Conservation (phyloP, 2,113 vertebrate genomes). For the Neofelis nebulosa region DNA sequence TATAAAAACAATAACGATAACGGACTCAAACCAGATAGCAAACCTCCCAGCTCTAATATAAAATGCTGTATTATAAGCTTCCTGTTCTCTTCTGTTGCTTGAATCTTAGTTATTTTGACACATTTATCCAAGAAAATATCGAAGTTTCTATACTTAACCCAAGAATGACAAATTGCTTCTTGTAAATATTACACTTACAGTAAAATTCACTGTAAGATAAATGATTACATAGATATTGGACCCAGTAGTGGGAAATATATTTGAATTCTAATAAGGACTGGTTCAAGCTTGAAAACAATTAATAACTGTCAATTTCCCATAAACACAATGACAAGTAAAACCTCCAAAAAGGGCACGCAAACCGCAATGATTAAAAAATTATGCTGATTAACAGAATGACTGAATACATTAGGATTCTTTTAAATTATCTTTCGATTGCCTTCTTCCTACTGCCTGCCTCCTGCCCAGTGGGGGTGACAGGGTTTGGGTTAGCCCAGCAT, state of each 20-base stretch:
- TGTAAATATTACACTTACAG: slow-evolving; percentile 84
- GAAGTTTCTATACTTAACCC: slow-evolving; percentile 73
- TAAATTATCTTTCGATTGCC: slow-evolving; percentile 14
- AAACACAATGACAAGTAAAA: slow-evolving; percentile 66
- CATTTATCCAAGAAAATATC: slow-evolving; percentile 74
- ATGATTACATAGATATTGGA: slow-evolving; percentile 73
- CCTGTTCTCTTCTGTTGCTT: slow-evolving; percentile 43
- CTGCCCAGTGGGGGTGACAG: not conserved
- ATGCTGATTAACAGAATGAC: slow-evolving; percentile 60
- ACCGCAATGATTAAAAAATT: slow-evolving; percentile 54
- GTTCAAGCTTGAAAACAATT: slow-evolving; percentile 69
- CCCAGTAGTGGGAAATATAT: slow-evolving; percentile 76
- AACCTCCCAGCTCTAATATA: slow-evolving; percentile 18
- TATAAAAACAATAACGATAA: slow-evolving; percentile 61
- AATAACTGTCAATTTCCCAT: slow-evolving; percentile 75
- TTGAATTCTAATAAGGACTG: slow-evolving; percentile 79
- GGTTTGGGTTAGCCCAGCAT: not conserved
- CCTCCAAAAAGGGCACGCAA: slow-evolving; percentile 50
- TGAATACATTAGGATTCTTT: slow-evolving; percentile 27
- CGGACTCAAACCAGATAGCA: slow-evolving; percentile 35
- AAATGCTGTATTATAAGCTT: slow-evolving; percentile 13
- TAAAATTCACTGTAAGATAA: slow-evolving; percentile 82
- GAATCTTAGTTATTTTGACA: slow-evolving; percentile 73
- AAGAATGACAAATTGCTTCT: slow-evolving; percentile 83
- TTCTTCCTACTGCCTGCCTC: rapidly evolving